These are phyloP conservation scores for Lanistes nyassanus DNA, from an alignment of 1,140 invertebrate species.

Conservation along the genomic window DNA sequence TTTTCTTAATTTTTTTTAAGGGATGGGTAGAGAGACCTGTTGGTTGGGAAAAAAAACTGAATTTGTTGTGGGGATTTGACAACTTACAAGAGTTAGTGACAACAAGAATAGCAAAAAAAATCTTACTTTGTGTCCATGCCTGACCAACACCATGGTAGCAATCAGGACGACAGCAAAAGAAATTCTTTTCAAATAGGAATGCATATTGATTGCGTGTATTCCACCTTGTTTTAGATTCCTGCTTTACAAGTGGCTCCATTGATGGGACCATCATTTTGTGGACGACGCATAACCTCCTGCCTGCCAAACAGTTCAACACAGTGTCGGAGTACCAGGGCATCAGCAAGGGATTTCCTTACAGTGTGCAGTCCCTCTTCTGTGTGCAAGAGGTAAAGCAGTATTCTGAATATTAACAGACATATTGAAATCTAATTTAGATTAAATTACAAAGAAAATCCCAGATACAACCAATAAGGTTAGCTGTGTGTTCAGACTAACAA, in stretches of 20 bases:
- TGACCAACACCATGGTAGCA: neutral
- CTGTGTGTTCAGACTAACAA: too few relatives aligned
- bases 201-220: neutral
- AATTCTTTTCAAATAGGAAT: neutral
- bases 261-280: slow-evolving; percentile 58
- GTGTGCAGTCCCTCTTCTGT: slow-evolving; percentile 53
- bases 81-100: neutral
- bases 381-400: slow-evolving; percentile 51
- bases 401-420: too few relatives aligned
- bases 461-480: too few relatives aligned
- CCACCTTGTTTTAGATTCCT: slow-evolving; percentile 36
- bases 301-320: slow-evolving; percentile 41
- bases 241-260: slow-evolving; percentile 58
- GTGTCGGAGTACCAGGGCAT: slow-evolving; percentile 44
- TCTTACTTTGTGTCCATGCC: neutral
- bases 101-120: neutral
- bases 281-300: slow-evolving; percentile 43
- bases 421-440: too few relatives aligned
- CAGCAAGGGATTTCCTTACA: slow-evolving; percentile 47
- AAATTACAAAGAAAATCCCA: too few relatives aligned
- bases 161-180: neutral
- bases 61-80: neutral
- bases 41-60: neutral
- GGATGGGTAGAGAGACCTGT: neutral
- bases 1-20: neutral